Conservation (phyloP, 2,888 invertebrate genomes). For the Drosophila atroscutellata region DNA sequence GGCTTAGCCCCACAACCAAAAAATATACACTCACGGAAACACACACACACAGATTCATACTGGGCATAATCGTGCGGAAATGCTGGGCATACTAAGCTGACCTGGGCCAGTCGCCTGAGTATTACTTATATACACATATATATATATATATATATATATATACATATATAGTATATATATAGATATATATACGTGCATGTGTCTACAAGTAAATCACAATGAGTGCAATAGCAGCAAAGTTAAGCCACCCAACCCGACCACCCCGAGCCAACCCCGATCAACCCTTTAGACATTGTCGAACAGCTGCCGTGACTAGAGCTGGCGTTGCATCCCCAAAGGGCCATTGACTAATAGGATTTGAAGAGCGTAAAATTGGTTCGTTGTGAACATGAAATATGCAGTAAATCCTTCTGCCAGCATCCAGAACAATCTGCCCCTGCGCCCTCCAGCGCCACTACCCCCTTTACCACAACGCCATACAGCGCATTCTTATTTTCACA, state of each 20-base stretch:
- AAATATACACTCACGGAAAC: neutral
- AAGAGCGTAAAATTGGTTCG: conserved; percentile 86
- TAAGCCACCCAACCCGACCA: conserved; percentile 13
- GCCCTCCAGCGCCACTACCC: neutral
- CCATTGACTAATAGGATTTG: conserved; percentile 85
- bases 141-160: conserved; percentile 15
- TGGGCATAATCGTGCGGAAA: conserved; percentile 76
- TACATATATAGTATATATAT: conserved; percentile 15
- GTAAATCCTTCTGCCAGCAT: conserved; percentile 84
- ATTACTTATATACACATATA: conserved; percentile 61
- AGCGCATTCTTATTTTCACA: conserved; percentile 48
- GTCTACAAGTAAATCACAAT: conserved; percentile 72
- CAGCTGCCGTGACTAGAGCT: conserved; percentile 69
- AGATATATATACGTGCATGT: conserved; percentile 5
- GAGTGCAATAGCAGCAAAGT: conserved; percentile 61
- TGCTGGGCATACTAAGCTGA: conserved; percentile 77
- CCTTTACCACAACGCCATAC: conserved; percentile 1
- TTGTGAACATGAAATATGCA: conserved; percentile 85
- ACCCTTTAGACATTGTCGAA: conserved; percentile 70
- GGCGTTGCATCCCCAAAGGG: conserved; percentile 80
- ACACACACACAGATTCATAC: conserved; percentile 28
- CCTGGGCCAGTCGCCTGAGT: conserved; percentile 66
- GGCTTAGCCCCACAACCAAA: conserved; percentile 47
- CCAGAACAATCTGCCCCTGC: conserved; percentile 43
- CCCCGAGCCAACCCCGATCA: conserved; percentile 35